phyloP scores from a whole-genome alignment of 2,797 vertebrate species.

The Eutrigla gurnardus region DNA sequence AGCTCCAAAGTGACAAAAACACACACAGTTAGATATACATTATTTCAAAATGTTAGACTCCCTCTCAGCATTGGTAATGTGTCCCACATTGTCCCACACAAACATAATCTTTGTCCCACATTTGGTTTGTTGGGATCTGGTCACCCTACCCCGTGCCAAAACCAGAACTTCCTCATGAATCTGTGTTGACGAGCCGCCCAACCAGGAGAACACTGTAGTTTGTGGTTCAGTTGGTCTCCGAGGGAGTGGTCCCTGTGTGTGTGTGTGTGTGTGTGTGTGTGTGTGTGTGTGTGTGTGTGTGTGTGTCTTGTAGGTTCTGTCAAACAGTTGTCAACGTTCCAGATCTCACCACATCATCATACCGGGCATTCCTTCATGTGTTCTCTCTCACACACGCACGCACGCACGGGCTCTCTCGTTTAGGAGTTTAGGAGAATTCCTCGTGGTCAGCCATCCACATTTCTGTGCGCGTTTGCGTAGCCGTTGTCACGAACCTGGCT shows the following conservation, averaged over 20 bases:
- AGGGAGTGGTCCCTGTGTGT: slow-evolving; percentile 64
- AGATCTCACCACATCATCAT: slow-evolving; percentile 76
- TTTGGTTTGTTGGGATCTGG: no score
- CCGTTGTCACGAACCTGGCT: neutral
- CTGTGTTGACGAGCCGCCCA: slow-evolving; percentile 29
- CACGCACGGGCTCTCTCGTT: neutral
- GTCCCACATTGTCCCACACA: no score
- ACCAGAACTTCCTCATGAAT: slow-evolving; percentile 49
- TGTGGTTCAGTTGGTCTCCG: slow-evolving; percentile 57
- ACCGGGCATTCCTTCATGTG: slow-evolving; percentile 73
- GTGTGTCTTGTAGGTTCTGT: slow-evolving; percentile 31
- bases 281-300: slow-evolving; percentile 21
- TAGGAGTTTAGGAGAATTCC: slow-evolving; percentile 66
- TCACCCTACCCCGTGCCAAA: slow-evolving; percentile 22
- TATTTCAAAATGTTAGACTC: no score
- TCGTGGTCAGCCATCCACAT: slow-evolving; percentile 47
- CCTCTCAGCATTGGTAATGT: no score
- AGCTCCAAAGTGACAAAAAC: no score
- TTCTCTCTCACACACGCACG: slow-evolving; percentile 18
- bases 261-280: slow-evolving; percentile 13
- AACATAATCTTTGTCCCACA: no score
- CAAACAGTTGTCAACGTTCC: slow-evolving; percentile 64
- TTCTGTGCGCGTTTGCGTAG: slow-evolving; percentile 17
- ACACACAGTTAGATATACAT: no score
- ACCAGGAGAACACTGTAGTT: slow-evolving; percentile 41